Conservation (phyloP, 2,797 vertebrate genomes). For the Carcharodon carcharias region DNA sequence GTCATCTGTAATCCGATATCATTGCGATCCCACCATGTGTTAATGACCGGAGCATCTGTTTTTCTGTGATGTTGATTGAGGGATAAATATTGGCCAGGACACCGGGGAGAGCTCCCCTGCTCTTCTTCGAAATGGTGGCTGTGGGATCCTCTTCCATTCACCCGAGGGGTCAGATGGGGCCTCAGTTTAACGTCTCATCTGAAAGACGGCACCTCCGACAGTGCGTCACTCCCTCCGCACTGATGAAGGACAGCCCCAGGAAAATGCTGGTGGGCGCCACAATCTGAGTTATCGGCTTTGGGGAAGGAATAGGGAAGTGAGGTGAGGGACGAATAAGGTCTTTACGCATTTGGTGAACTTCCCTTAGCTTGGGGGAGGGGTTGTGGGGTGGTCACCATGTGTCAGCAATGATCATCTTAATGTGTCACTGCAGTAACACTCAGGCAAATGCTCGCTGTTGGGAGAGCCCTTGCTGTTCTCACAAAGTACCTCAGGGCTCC, state of each 20-base stretch:
- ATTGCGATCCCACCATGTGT: too few relatives aligned
- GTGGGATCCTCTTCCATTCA: too few relatives aligned
- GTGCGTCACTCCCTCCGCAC: too few relatives aligned
- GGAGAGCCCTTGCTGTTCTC: too few relatives aligned
- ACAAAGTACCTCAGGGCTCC: background rate
- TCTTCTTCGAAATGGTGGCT: too few relatives aligned
- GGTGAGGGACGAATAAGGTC: background rate
- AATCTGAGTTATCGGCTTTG: too few relatives aligned
- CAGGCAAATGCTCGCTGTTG: background rate
- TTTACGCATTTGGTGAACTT: background rate
- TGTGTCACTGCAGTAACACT: background rate
- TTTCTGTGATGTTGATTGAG: background rate
- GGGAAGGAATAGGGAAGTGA: too few relatives aligned
- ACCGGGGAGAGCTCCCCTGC: too few relatives aligned
- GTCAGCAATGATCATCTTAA: background rate
- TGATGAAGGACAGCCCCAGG: too few relatives aligned
- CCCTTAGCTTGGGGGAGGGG: background rate
- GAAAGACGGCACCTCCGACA: too few relatives aligned
- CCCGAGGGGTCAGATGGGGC: too few relatives aligned
- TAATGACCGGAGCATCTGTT: background rate
- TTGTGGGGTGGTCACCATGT: background rate
- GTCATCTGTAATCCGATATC: background rate
- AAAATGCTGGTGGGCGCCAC: background rate
- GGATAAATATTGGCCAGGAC: background rate
- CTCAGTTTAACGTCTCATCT: too few relatives aligned